Evolutionary conservation across 2,113 vertebrate genomes (phyloP), one percentile per base, ranked within the genome.

Genomic region (Melierax canorus): DNA sequence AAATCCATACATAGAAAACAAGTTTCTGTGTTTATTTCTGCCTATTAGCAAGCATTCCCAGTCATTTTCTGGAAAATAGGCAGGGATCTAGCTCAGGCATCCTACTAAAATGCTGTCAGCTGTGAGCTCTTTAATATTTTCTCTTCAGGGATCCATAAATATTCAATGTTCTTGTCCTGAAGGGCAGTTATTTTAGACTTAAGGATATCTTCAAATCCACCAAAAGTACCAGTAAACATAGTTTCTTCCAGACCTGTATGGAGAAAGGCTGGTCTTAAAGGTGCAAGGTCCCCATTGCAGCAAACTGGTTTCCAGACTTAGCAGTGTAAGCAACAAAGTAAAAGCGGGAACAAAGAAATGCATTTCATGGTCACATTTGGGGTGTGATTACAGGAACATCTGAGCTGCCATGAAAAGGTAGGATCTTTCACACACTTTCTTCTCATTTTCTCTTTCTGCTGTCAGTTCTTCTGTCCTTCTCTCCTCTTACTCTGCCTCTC

Each of bases 71-170:
- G 58, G 43, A 81, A 96, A 95, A 87, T 4, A 86, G 21, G 16
- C 39, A 88, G 69, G 62, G 45, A 66, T 92, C 38, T 73, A 34
- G 18, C 69, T 76, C 32, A 74, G 58, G n/a, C 23, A 83, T 78
- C 72, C n/a, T 81, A 81, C 84, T 93, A 86, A 92, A 97, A 74
- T 56, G 17, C 30, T 86, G 72, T 90, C 78, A 92, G 29, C 59
- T 86, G 24, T 53, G 82, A 94, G 53, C 19, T 88, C 51, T 90
- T 88, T 32, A 80, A 55, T 18, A 81, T 88, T 92, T 90, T 90
- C 36, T 84, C 83, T 92, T 95, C 41, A 21, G 73, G 48, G 22
- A 53, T 19, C 51, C 20, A 86, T 95, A 92, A 95, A 94, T 91
- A 96, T 94, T 94, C 91, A 92, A 34, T 55, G 16, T 45, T 84